Conservation (phyloP, 2,888 invertebrate species). For the Calliphora vomitoria region DNA sequence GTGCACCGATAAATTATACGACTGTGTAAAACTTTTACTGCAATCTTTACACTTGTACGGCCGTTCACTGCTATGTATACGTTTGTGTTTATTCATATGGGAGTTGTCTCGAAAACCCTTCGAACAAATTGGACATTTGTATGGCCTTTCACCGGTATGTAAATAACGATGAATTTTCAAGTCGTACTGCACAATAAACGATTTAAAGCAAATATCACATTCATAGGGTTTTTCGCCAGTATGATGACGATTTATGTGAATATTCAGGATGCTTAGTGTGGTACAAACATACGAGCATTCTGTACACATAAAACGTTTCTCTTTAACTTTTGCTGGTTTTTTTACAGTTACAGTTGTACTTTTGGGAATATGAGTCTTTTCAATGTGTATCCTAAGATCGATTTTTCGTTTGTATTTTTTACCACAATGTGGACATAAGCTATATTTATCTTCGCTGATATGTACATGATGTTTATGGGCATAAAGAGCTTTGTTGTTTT, state of each 20-base stretch:
- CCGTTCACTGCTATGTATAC: slow-evolving; percentile 56
- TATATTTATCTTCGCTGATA: slow-evolving; percentile 66
- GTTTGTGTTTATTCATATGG: slow-evolving; percentile 66
- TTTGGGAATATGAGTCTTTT: slow-evolving; percentile 44
- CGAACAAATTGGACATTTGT: slow-evolving; percentile 87
- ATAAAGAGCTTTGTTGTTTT: slow-evolving; percentile 51
- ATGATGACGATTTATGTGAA: slow-evolving; percentile 71
- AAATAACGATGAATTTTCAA: slow-evolving; percentile 88
- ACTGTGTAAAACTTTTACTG: slow-evolving; percentile 61
- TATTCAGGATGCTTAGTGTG: slow-evolving; percentile 65
- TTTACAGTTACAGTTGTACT: background rate
- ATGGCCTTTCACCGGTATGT: slow-evolving; percentile 88
- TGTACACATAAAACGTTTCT: slow-evolving; percentile 71
- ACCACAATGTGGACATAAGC: slow-evolving; percentile 66
- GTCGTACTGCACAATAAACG: slow-evolving; percentile 61
- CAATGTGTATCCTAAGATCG: slow-evolving; percentile 54
- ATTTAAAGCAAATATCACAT: slow-evolving; percentile 67
- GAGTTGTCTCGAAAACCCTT: slow-evolving; percentile 66
- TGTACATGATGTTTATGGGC: slow-evolving; percentile 60
- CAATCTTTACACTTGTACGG: slow-evolving; percentile 67
- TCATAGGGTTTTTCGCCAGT: slow-evolving; percentile 71
- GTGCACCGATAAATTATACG: slow-evolving; percentile 66
- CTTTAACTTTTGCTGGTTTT: slow-evolving; percentile 49
- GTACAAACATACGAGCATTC: slow-evolving; percentile 65
- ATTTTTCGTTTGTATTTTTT: slow-evolving; percentile 63